These are phyloP conservation scores for Chrysolina oricalcia DNA, from an alignment of 2,888 invertebrate genomes.

Conservation along the genomic window DNA sequence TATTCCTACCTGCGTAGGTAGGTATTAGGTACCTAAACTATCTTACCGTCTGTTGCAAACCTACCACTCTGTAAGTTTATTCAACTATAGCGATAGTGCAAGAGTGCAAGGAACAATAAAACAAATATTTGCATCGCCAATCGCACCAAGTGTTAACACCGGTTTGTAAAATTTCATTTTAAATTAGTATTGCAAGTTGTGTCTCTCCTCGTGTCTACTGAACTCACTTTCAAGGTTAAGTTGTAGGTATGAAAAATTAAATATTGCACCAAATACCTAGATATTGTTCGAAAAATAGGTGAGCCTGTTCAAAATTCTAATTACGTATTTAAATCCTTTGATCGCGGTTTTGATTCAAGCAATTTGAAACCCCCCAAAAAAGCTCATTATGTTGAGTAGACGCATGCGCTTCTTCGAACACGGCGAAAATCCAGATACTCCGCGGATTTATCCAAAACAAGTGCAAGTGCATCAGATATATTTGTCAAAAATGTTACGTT, in stretches of 20 bases:
- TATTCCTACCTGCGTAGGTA: no score
- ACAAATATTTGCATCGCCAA: conserved; percentile 19
- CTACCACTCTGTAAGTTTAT: no score
- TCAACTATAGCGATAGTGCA: background rate
- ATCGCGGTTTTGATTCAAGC: conserved; percentile 22
- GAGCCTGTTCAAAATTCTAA: background rate
- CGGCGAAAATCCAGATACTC: conserved; percentile 64
- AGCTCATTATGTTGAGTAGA: conserved; percentile 16
- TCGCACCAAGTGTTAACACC: conserved; percentile 14
- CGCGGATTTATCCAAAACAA: conserved; percentile 68
- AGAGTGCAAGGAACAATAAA: conserved; percentile 12
- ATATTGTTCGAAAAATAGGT: background rate
- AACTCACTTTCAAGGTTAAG: conserved; percentile 25
- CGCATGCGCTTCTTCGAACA: conserved; percentile 59
- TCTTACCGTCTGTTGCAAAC: no score
- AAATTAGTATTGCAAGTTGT: conserved; percentile 26
- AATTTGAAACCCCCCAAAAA: conserved; percentile 29
- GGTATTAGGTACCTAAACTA: no score
- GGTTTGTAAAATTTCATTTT: conserved; percentile 8
- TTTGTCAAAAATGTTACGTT: conserved; percentile 52
- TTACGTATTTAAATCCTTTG: conserved; percentile 5
- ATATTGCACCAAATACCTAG: background rate
- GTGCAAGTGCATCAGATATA: conserved; percentile 64
- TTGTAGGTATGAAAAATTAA: background rate
- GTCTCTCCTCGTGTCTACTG: background rate